Conservation (phyloP, 1,140 invertebrate species). For the Listronotus bonariensis region DNA sequence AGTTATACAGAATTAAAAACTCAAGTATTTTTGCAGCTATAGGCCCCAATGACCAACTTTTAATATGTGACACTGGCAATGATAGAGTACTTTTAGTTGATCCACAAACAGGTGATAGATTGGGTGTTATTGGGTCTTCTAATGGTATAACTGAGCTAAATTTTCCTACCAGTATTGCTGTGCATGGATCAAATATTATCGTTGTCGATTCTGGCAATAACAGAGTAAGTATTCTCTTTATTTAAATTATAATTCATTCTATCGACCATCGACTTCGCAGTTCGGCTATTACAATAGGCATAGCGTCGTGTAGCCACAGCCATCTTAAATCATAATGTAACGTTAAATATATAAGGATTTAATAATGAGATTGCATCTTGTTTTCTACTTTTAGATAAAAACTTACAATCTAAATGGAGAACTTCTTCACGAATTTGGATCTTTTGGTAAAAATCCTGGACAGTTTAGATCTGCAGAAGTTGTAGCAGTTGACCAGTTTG, state of each 20-base stretch:
- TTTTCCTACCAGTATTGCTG: slow-evolving; percentile 70
- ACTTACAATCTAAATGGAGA: slow-evolving; percentile 60
- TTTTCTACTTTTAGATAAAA: slow-evolving; percentile 62
- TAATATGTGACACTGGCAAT: slow-evolving; percentile 77
- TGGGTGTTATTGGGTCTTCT: slow-evolving; percentile 13
- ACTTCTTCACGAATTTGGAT: slow-evolving; percentile 63
- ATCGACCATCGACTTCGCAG: not conserved
- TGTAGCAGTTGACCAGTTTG: slow-evolving; percentile 70
- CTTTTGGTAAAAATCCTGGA: slow-evolving; percentile 64
- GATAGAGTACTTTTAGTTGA: slow-evolving; percentile 65
- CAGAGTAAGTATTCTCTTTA: slow-evolving; percentile 30
- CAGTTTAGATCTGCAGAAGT: slow-evolving; percentile 71
- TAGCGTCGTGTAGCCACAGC: too few relatives aligned
- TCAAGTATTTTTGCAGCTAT: slow-evolving; percentile 51
- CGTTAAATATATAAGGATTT: not conserved
- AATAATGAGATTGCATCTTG: too few relatives aligned
- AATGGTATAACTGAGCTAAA: slow-evolving; percentile 59
- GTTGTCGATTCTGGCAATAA: slow-evolving; percentile 71
- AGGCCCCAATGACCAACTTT: slow-evolving; percentile 61
- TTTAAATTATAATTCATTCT: not conserved
- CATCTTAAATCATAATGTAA: not conserved
- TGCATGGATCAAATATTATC: slow-evolving; percentile 59
- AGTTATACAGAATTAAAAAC: too few relatives aligned
- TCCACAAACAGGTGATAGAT: slow-evolving; percentile 54
- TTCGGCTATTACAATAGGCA: too few relatives aligned